Percentiles rank a stretch among this genome's conserved stretches.
Conservation (phyloP, 2,888 invertebrate genomes). For the Rotaria socialis region DNA sequence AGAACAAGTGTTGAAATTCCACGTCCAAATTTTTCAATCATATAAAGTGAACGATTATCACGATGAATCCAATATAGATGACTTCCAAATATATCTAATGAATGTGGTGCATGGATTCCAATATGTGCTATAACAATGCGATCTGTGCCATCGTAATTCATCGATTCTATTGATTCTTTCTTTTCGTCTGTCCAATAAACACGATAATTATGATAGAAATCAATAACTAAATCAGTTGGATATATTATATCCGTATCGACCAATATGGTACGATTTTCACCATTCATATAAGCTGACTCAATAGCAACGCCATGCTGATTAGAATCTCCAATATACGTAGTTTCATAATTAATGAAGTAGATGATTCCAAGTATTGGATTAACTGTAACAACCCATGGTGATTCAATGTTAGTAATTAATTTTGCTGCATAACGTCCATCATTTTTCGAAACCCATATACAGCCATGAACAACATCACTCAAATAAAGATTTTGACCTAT, state of each 20-base stretch:
- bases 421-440: conserved; percentile 83
- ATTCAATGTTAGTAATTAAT: conserved; percentile 68
- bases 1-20: conserved; percentile 37
- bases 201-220: conserved; percentile 75
- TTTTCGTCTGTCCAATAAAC: conserved; percentile 95
- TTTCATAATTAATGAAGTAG: conserved; percentile 89
- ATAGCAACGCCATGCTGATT: conserved; percentile 80
- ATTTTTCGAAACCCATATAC: conserved; percentile 39
- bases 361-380: conserved; percentile 65
- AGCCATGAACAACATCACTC: background rate
- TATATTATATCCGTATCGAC: conserved; percentile 72
- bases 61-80: conserved; percentile 91
- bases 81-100: conserved; percentile 76
- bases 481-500: conserved; percentile 64
- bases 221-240: conserved; percentile 83
- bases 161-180: conserved; percentile 55
- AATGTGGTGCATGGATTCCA: conserved; percentile 68
- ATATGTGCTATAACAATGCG: conserved; percentile 51
- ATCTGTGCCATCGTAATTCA: conserved; percentile 55
- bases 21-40: conserved; percentile 44
- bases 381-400: conserved; percentile 80
- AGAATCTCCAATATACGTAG: conserved; percentile 75
- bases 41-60: conserved; percentile 24
- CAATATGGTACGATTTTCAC: conserved; percentile 74
- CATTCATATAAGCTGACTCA: conserved; percentile 93